Evolutionary conservation across 37 sponge, comb jelly and placozoan species (phyloP).

Genomic region (Chondrosia reniformis): DNA sequence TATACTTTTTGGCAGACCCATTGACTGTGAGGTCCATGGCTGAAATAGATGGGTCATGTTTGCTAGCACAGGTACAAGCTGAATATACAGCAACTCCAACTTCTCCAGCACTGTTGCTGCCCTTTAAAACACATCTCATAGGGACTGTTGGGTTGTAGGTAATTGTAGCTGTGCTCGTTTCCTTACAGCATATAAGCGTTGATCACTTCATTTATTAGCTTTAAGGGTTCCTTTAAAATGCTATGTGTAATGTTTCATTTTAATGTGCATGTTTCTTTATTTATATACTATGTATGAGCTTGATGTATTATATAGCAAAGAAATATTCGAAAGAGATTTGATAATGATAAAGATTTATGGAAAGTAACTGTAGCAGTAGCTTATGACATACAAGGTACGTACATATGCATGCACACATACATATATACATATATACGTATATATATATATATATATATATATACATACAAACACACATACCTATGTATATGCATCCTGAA

Average conservation of each 20-base stretch:
- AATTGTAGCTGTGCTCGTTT: not conserved
- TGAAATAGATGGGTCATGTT: not conserved
- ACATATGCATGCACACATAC: not conserved
- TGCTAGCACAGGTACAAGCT: not conserved
- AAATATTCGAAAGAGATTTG: not conserved
- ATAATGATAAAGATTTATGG: not conserved
- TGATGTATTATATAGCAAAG: not conserved
- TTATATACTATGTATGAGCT: too few relatives aligned
- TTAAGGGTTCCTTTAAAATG: too few relatives aligned
- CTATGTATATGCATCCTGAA: too few relatives aligned
- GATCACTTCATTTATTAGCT: not conserved
- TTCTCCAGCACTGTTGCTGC: not conserved
- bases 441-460: too few relatives aligned
- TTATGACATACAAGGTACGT: slow-evolving; percentile 13
- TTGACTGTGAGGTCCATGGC: too few relatives aligned
- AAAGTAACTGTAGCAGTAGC: not conserved
- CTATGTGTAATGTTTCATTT: too few relatives aligned
- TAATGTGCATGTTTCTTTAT: too few relatives aligned
- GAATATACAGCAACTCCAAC: not conserved
- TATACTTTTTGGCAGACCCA: not conserved
- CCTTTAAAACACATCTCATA: not conserved
- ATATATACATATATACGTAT: not conserved
- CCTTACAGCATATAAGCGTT: not conserved
- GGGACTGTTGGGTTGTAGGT: not conserved
- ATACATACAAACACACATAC: too few relatives aligned